phyloP scores from a whole-genome alignment of 2,797 vertebrate species.

The Sciurus vulgaris region DNA sequence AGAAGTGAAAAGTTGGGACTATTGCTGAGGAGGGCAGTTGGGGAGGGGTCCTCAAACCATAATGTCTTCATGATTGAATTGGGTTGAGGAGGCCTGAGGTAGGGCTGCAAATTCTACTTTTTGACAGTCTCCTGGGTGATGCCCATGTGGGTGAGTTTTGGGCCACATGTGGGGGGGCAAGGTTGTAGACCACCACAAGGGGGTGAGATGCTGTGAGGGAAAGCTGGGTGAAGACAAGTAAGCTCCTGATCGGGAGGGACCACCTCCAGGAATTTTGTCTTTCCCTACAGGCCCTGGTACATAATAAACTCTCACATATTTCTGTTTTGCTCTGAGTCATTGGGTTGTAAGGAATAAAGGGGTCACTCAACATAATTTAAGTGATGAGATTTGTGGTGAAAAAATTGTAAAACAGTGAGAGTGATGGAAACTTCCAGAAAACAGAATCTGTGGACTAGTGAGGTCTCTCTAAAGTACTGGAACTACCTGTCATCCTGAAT shows the following conservation, averaged over 20 bases:
- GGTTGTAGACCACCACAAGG: background rate
- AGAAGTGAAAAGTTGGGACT: background rate
- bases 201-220: background rate
- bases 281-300: background rate
- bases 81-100: background rate
- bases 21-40: background rate
- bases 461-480: background rate
- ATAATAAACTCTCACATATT: background rate
- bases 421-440: slow-evolving; percentile 52
- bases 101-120: background rate
- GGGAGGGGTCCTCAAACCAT: background rate
- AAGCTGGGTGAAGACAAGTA: background rate
- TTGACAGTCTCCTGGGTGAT: background rate
- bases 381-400: background rate
- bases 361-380: background rate
- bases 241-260: background rate
- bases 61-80: background rate
- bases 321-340: slow-evolving; percentile 2
- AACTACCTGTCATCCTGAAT: background rate
- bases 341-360: background rate
- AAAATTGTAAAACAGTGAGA: slow-evolving; percentile 28
- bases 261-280: background rate
- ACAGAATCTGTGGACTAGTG: background rate
- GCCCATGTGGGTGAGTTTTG: background rate
- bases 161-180: background rate